These are phyloP conservation scores for Elaphurus davidianus DNA, from an alignment of 2,113 vertebrate genomes.

Conservation along the genomic window DNA sequence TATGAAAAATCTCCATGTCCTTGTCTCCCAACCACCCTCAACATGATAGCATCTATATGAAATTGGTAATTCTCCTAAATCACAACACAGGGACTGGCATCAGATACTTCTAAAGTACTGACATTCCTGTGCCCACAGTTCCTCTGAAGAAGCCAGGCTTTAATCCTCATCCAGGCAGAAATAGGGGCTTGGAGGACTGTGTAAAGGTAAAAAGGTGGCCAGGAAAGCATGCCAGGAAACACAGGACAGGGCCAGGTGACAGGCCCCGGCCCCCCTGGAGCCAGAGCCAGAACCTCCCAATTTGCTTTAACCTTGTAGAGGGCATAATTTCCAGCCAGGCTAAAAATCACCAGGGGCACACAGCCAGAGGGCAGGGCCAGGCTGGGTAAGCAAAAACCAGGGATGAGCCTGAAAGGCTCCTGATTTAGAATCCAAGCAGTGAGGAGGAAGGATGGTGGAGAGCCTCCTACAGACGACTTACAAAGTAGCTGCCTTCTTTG, in stretches of 20 bases:
- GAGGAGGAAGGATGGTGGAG: not conserved
- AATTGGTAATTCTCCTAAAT: not conserved
- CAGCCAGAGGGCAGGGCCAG: not conserved
- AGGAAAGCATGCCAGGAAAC: constrained; percentile 26
- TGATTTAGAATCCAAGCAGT: constrained; percentile 9
- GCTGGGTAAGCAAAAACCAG: not conserved
- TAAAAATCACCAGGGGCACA: constrained; percentile 31
- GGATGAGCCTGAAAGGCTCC: not conserved
- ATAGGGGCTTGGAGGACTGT: not conserved
- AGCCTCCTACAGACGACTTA: not conserved
- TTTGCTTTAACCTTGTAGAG: constrained; percentile 40
- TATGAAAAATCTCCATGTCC: not conserved
- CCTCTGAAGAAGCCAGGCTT: not conserved
- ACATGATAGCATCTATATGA: not conserved
- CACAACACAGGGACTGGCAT: not conserved
- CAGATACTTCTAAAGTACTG: not conserved
- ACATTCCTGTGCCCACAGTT: not conserved
- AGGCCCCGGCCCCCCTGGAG: not conserved
- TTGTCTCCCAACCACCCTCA: not conserved
- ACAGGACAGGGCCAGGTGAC: constrained; percentile 20
- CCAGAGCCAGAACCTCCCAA: constrained; percentile 16
- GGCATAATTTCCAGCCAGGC: constrained; percentile 28
- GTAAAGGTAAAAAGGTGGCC: constrained; percentile 3
- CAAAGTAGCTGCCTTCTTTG: not conserved
- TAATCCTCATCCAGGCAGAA: constrained; percentile 24